Percentiles rank a stretch among this genome's conserved stretches.
These are phyloP conservation scores for Macquaria ambigua DNA, from an alignment of 2,113 vertebrate genomes.

Conservation along the genomic window DNA sequence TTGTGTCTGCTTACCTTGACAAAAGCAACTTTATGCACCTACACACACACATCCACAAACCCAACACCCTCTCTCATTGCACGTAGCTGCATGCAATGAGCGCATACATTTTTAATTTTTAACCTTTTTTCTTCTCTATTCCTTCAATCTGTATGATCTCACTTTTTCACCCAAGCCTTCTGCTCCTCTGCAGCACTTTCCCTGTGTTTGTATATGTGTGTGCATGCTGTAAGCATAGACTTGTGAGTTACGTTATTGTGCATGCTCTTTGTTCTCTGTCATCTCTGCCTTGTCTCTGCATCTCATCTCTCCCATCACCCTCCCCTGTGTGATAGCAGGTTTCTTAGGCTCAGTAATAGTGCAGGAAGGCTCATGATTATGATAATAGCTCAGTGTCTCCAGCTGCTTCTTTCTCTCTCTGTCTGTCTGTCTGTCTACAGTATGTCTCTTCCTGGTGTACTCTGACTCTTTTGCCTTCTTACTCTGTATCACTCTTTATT, in stretches of 20 bases:
- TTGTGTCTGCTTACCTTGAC: constrained; percentile 30
- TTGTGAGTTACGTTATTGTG: constrained; percentile 21
- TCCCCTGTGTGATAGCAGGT: constrained; percentile 40
- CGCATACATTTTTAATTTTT: constrained; percentile 39
- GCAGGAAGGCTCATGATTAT: constrained; percentile 42
- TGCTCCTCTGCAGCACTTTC: constrained; percentile 18
- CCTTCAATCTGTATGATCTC: constrained; percentile 20
- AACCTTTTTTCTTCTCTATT: constrained; percentile 1
- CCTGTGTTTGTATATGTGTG: constrained; percentile 11
- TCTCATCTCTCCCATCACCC: constrained; percentile 47
- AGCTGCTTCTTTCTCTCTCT: constrained; percentile 36
- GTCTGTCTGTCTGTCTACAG: neutral
- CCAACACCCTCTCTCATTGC: neutral
- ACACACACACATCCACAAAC: neutral
- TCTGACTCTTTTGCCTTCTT: neutral
- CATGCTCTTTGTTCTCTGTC: constrained; percentile 56
- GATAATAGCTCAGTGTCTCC: constrained; percentile 42
- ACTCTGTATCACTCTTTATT: neutral
- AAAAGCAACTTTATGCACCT: neutral
- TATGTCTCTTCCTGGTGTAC: neutral
- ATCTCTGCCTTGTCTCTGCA: constrained; percentile 25
- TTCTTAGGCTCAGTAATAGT: constrained; percentile 87
- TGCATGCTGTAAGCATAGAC: neutral
- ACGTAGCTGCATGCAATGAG: neutral
- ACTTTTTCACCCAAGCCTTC: constrained; percentile 1